phyloP scores from a whole-genome alignment of 2,113 vertebrate genomes.

The Probosciger aterrimus region DNA sequence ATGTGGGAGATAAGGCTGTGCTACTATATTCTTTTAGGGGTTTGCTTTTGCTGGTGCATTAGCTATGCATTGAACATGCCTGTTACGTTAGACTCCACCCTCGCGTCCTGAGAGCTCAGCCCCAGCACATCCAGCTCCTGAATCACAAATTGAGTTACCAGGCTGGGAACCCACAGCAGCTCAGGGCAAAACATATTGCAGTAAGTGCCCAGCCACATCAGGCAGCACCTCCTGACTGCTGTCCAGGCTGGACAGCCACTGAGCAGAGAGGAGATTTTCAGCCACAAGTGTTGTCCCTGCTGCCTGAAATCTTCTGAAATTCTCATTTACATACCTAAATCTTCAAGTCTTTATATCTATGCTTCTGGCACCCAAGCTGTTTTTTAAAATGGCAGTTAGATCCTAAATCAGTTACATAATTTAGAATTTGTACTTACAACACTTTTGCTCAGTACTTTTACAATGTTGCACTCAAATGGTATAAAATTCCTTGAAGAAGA shows the following conservation, averaged over 20 bases:
- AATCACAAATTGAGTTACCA: neutral
- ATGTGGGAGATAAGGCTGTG: rapidly evolving
- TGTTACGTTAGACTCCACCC: neutral
- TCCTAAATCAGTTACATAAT: neutral
- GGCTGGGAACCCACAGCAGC: neutral
- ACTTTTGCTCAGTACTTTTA: neutral
- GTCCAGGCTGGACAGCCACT: neutral
- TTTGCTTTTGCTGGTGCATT: neutral
- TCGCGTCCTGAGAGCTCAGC: neutral
- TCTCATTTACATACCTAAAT: neutral
- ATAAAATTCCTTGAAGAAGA: neutral
- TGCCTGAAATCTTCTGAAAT: neutral
- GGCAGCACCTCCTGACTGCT: neutral
- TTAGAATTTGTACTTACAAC: neutral
- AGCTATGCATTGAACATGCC: neutral
- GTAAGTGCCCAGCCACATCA: neutral
- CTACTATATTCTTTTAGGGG: neutral
- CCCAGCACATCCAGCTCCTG: neutral
- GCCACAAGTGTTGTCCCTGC: neutral
- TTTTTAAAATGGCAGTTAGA: neutral
- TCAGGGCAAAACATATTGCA: neutral
- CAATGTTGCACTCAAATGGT: neutral
- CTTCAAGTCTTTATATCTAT: neutral
- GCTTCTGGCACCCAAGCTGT: neutral
- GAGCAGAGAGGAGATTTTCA: neutral